Conservation (phyloP, 2,113 vertebrate species). For the Microtus pennsylvanicus region DNA sequence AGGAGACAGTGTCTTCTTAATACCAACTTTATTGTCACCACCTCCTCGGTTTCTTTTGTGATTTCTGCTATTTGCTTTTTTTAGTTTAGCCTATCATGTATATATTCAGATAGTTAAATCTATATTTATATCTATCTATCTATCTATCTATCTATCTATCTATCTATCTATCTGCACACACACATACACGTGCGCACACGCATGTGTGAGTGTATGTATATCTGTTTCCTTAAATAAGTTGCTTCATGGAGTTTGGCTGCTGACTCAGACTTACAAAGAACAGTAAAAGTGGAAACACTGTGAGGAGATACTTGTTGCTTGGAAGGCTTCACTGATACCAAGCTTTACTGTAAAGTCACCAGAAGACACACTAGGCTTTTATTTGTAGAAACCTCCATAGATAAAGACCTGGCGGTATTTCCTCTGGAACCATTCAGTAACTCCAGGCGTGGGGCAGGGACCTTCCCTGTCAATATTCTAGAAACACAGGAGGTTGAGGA, state of each 20-base stretch:
- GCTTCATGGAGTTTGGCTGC: not conserved
- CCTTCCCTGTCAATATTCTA: not conserved
- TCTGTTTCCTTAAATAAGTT: not conserved
- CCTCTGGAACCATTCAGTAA: not conserved
- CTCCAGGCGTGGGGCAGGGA: not conserved
- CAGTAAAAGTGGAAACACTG: not conserved
- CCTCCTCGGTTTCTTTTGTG: not conserved
- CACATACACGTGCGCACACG: not conserved
- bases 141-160: too few species aligned
- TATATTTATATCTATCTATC: not conserved
- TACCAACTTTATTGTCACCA: not conserved
- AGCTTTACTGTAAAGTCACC: not conserved
- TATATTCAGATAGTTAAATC: not conserved
- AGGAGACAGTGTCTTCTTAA: not conserved
- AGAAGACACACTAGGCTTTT: not conserved
- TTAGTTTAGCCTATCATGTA: not conserved
- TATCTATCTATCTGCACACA: not conserved
- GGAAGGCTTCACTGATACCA: not conserved
- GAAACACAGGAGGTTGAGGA: not conserved
- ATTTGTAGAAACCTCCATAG: not conserved
- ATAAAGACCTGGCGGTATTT: not conserved
- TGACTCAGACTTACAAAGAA: not conserved
- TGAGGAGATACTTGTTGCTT: not conserved
- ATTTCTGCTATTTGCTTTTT: conserved; percentile 4
- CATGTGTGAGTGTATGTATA: not conserved